These are phyloP conservation scores for Mesaphorura yosii DNA, from an alignment of 1,140 invertebrate genomes.

Conservation along the genomic window DNA sequence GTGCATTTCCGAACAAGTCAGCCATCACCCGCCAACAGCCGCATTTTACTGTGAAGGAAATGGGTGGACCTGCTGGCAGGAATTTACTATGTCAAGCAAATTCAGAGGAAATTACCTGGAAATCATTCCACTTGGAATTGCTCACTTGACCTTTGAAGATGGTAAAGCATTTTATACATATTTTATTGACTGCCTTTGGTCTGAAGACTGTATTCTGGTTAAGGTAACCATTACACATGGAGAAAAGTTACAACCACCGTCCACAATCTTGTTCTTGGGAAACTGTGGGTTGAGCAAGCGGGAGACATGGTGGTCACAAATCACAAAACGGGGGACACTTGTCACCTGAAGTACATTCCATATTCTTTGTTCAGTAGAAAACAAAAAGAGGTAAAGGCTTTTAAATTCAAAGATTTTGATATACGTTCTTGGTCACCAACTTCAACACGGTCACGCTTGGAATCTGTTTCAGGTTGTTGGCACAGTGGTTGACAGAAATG, in stretches of 20 bases:
- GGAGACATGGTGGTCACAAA: constrained; percentile 56
- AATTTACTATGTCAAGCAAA: constrained; percentile 25
- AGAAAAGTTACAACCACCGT: constrained; percentile 53
- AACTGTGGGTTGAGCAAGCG: constrained; percentile 55
- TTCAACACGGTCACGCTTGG: background rate
- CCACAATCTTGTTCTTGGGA: constrained; percentile 56
- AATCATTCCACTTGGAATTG: constrained; percentile 17
- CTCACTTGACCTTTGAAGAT: constrained; percentile 16
- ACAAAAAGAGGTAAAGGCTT: background rate
- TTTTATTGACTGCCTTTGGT: background rate
- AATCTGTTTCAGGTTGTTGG: constrained; percentile 44
- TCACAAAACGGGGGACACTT: constrained; percentile 34
- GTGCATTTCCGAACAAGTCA: constrained; percentile 39
- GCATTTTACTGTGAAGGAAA: constrained; percentile 23
- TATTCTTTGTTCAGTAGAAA: background rate
- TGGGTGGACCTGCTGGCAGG: constrained; percentile 24
- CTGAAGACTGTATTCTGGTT: background rate
- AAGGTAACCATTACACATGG: constrained; percentile 49
- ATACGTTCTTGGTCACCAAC: background rate
- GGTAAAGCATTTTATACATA: background rate
- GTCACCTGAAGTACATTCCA: constrained; percentile 14
- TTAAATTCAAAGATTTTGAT: constrained; percentile 3
- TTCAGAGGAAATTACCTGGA: constrained; percentile 18
- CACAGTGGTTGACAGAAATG: constrained; percentile 44
- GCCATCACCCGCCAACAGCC: constrained; percentile 26